Percentiles rank a stretch among this genome's conserved stretches.
These are phyloP conservation scores for Orcinus orca DNA, from an alignment of 2,113 vertebrate genomes.

Conservation along the genomic window DNA sequence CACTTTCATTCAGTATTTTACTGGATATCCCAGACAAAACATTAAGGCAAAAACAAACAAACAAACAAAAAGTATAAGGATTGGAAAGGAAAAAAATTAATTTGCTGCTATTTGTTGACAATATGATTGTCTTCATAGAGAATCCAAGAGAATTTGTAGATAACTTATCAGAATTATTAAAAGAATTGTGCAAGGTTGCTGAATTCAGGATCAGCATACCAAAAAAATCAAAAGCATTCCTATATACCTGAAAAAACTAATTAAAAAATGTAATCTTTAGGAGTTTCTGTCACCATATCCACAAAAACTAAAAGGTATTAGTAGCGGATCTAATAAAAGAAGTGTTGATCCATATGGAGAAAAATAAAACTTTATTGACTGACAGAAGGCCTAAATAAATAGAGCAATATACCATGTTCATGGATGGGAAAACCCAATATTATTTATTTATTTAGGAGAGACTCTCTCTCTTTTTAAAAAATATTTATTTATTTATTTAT, in stretches of 20 bases:
- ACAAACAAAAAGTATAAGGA: background rate
- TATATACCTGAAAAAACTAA: background rate
- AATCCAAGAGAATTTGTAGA: background rate
- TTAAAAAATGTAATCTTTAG: background rate
- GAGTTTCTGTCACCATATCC: background rate
- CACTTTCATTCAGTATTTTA: background rate
- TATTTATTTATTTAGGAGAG: background rate
- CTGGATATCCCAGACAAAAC: background rate
- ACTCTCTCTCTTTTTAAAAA: too few relatives aligned
- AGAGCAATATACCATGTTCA: background rate
- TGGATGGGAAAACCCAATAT: background rate
- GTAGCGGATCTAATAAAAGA: background rate
- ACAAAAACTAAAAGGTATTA: background rate
- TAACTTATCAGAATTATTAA: background rate
- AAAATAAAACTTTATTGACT: background rate
- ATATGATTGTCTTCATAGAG: background rate
- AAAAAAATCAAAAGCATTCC: background rate
- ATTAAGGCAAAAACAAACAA: background rate
- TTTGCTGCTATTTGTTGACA: background rate
- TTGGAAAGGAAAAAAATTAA: background rate
- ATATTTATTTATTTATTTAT: too few relatives aligned
- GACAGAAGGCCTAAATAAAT: background rate
- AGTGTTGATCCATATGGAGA: background rate
- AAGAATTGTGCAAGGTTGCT: background rate
- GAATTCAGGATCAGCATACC: background rate